These are phyloP conservation scores for Plodia interpunctella DNA, from an alignment of 1,140 invertebrate genomes.

Conservation along the genomic window DNA sequence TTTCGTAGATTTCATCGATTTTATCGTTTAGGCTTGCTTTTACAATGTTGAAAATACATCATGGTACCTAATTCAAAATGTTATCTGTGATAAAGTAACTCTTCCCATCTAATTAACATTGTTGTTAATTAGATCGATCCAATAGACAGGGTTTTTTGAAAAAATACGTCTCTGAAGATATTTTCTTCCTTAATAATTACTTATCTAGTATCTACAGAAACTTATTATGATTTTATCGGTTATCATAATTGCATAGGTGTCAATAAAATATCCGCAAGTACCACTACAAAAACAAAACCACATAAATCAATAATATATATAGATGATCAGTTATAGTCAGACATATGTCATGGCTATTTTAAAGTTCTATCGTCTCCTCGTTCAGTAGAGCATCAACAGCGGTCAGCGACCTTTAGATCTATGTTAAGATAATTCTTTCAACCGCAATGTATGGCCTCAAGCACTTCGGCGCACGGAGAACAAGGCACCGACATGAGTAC, in stretches of 20 bases:
- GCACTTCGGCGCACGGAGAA: constrained; percentile 34
- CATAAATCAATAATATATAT: constrained; percentile 25
- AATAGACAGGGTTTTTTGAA: too few relatives aligned
- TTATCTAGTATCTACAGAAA: too few relatives aligned
- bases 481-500: constrained; percentile 29
- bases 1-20: background rate
- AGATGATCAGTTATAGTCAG: background rate
- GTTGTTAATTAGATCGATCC: too few relatives aligned
- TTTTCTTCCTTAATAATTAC: too few relatives aligned
- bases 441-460: constrained; percentile 56
- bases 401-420: constrained; percentile 64
- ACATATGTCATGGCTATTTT: background rate
- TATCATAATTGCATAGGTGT: too few relatives aligned
- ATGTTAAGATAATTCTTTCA: constrained; percentile 70
- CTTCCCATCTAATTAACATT: too few relatives aligned
- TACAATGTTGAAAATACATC: background rate
- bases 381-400: constrained; percentile 42
- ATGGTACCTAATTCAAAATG: too few relatives aligned
- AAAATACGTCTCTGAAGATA: too few relatives aligned
- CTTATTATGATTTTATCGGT: too few relatives aligned
- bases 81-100: too few relatives aligned
- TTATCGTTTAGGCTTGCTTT: background rate
- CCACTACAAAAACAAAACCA: too few relatives aligned
- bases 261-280: too few relatives aligned
- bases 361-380: constrained; percentile 5